A percentile compares a stretch with the other conserved stretches of the same genome.
Conservation (phyloP, 1,140 invertebrate genomes). For the Heliconius hermathena region DNA sequence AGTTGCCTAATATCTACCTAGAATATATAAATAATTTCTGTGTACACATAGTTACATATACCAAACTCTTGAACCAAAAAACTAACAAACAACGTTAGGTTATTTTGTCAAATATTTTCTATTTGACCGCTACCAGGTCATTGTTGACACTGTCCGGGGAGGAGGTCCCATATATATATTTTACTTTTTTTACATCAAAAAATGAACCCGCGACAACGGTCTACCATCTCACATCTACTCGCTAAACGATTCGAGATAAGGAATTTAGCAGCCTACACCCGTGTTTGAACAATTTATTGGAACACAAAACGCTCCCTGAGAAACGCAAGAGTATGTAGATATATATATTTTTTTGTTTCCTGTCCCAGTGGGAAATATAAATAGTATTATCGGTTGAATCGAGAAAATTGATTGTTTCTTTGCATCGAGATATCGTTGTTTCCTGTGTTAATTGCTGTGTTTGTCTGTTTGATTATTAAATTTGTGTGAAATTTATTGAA, state of each 20-base stretch:
- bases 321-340: constrained; percentile 32
- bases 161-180: constrained; percentile 32
- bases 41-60: not conserved
- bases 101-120: not conserved
- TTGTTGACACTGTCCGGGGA: constrained; percentile 20
- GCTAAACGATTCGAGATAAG: constrained; percentile 65
- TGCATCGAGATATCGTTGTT: not conserved
- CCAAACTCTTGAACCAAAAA: not conserved
- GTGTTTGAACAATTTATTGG: constrained; percentile 61
- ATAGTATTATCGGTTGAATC: constrained; percentile 48
- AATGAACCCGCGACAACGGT: constrained; percentile 42
- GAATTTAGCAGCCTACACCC: constrained; percentile 57
- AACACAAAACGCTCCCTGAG: constrained; percentile 64
- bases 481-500: not conserved
- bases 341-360: constrained; percentile 56
- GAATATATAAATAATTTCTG: too few species aligned
- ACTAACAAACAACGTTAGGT: not conserved
- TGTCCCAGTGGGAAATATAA: constrained; percentile 61
- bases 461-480: not conserved
- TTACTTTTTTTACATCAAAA: constrained; percentile 28
- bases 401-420: constrained; percentile 13
- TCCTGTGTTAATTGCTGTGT: constrained; percentile 1
- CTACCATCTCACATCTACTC: constrained; percentile 47
- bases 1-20: too few species aligned
- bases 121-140: constrained; percentile 6